phyloP scores from a whole-genome alignment of 2,888 invertebrate species.

The Tryphoninae sp. region DNA sequence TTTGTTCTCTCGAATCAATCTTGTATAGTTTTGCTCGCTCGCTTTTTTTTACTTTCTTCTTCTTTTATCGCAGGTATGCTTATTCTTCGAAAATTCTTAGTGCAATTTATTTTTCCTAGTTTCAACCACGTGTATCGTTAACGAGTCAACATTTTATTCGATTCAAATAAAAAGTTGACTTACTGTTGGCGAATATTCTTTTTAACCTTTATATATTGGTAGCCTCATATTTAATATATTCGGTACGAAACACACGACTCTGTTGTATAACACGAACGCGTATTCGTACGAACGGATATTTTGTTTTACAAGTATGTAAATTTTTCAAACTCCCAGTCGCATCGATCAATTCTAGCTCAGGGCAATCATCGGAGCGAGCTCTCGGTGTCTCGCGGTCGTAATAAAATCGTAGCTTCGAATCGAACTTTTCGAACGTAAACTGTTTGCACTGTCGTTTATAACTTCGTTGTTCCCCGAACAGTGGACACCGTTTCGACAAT shows the following conservation, averaged over 20 bases:
- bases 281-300: background rate
- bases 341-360: constrained; percentile 14
- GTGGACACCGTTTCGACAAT: constrained; percentile 21
- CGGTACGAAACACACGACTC: no score
- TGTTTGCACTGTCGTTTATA: constrained; percentile 38
- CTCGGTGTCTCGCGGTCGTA: constrained; percentile 17
- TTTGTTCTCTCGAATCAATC: constrained; percentile 12
- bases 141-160: no score
- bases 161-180: no score
- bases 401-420: constrained; percentile 44
- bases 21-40: background rate
- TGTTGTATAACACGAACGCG: no score
- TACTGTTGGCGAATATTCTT: no score
- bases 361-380: constrained; percentile 38
- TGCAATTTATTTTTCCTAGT: no score
- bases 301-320: constrained; percentile 5
- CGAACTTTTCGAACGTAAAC: constrained; percentile 39
- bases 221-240: background rate
- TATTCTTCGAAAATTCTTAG: no score
- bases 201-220: background rate
- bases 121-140: no score
- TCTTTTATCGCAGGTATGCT: background rate
- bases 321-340: background rate
- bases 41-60: background rate
- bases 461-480: constrained; percentile 20